phyloP scores from a whole-genome alignment of 2,797 vertebrate species.

The Pangasius mekongensis region DNA sequence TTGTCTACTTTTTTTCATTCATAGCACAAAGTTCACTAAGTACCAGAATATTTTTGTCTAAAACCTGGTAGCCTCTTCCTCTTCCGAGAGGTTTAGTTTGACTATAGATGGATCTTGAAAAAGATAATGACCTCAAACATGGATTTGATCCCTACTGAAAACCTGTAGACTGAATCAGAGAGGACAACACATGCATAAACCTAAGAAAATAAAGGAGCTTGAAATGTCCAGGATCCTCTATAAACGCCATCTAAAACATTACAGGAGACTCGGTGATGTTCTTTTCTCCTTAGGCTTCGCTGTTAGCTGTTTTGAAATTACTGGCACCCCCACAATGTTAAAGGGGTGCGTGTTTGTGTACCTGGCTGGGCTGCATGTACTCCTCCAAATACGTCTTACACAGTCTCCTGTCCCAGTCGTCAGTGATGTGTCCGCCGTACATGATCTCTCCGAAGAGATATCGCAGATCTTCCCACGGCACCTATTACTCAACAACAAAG shows the following conservation, averaged over 20 bases:
- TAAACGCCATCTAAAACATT: neutral
- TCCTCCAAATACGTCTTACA: slow-evolving; percentile 81
- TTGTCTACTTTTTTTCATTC: too few species aligned
- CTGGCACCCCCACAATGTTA: neutral
- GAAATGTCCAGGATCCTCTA: neutral
- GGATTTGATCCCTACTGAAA: neutral
- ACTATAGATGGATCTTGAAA: neutral
- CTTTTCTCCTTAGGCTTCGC: neutral
- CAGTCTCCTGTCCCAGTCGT: slow-evolving; percentile 81
- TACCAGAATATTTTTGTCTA: too few species aligned
- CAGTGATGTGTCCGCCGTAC: slow-evolving; percentile 81
- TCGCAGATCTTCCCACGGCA: slow-evolving; percentile 80
- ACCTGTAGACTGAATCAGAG: neutral
- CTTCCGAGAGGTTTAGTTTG: too few species aligned
- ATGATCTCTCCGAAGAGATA: slow-evolving; percentile 85
- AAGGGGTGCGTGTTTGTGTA: slow-evolving; percentile 5
- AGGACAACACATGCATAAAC: neutral
- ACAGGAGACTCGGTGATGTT: neutral
- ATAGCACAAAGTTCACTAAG: too few species aligned
- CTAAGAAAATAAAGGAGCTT: neutral
- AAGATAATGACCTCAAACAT: neutral
- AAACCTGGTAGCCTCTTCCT: neutral
- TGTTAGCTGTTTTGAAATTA: neutral
- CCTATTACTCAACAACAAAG: slow-evolving; percentile 58
- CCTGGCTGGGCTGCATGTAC: slow-evolving; percentile 83